Percentiles rank a stretch among this genome's conserved stretches.
phyloP scores from a whole-genome alignment of 2,113 vertebrate species.

The Kobus ellipsiprymnus region DNA sequence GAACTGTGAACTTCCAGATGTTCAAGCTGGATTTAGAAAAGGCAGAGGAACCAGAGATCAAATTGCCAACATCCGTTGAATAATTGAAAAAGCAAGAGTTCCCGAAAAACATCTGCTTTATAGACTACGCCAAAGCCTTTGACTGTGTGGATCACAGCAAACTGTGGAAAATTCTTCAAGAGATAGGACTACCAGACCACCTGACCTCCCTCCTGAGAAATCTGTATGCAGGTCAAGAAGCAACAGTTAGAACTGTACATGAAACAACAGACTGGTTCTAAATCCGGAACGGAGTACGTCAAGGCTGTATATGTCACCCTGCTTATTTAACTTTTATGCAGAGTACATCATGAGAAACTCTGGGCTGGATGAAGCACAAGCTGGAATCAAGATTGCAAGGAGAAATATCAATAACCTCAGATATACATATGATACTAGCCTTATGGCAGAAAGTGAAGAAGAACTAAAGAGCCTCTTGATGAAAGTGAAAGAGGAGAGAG shows the following conservation, averaged over 20 bases:
- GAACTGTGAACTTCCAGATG: neutral
- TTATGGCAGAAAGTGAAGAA: neutral
- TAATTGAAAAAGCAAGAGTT: neutral
- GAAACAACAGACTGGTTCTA: neutral
- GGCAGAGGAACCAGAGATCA: neutral
- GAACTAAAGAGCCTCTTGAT: neutral
- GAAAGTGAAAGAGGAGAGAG: neutral
- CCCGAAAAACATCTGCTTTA: neutral
- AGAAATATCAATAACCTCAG: neutral
- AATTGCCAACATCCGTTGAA: neutral
- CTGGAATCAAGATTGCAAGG: neutral
- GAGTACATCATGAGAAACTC: neutral
- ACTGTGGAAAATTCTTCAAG: neutral
- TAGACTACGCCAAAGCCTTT: neutral
- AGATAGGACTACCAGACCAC: neutral
- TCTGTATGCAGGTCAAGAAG: neutral
- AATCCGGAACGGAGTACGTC: neutral
- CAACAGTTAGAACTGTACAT: neutral
- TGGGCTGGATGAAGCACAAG: neutral
- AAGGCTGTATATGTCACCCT: neutral
- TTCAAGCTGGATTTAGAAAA: neutral
- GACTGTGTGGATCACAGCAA: neutral
- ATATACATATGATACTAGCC: neutral
- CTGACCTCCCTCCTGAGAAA: neutral
- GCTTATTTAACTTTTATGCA: neutral